phyloP scores from a whole-genome alignment of 2,113 vertebrate species.

The Melospiza melodia region DNA sequence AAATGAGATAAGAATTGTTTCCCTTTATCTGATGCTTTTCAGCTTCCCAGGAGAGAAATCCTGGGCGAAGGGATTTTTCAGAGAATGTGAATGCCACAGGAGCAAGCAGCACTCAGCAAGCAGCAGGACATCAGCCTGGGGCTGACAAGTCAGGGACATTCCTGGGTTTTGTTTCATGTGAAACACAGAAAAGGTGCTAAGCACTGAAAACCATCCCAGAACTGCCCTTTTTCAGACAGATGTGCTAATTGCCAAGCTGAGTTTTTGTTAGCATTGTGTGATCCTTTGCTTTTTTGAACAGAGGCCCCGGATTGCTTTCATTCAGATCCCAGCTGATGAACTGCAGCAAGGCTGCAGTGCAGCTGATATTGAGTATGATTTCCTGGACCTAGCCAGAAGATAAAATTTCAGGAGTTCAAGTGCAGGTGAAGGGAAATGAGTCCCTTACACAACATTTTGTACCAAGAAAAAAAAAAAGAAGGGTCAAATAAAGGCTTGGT shows the following conservation, averaged over 20 bases:
- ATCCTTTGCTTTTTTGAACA: not conserved
- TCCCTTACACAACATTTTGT: not conserved
- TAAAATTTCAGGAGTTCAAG: conserved; percentile 17
- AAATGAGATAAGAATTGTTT: no score
- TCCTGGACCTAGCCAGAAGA: not conserved
- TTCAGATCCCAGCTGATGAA: not conserved
- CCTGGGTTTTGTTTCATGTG: not conserved
- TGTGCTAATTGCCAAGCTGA: not conserved
- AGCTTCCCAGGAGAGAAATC: no score
- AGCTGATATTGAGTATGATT: not conserved
- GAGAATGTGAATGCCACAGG: not conserved
- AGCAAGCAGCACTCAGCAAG: not conserved
- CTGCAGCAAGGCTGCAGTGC: not conserved
- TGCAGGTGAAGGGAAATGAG: not conserved
- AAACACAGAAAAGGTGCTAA: not conserved
- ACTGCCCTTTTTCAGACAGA: not conserved
- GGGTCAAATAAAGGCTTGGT: not conserved
- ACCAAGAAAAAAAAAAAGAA: not conserved
- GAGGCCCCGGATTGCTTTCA: not conserved
- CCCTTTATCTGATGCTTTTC: no score
- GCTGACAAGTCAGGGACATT: not conserved
- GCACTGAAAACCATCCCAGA: not conserved
- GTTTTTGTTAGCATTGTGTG: not conserved
- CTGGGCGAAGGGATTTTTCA: no score
- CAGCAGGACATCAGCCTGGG: not conserved